Base-by-base conservation (phyloP, 2,797 vertebrate species). In the Ceyx erithaca region DNA sequence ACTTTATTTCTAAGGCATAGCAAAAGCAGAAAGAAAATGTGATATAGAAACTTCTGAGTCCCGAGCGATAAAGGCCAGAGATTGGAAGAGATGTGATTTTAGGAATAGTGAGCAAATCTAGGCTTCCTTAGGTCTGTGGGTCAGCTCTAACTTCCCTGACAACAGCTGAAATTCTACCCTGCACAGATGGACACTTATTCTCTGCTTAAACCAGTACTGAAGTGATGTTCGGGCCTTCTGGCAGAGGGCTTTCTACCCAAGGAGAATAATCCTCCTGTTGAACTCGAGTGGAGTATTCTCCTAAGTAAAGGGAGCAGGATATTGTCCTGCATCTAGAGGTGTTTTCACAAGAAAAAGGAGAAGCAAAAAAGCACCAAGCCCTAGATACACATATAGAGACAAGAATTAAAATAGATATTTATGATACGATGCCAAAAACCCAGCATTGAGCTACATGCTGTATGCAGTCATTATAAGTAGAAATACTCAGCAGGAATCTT, bases 401-500 rank as follows among this genome's bases (percentile, higher is more conserved):
- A 69, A 75, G 89, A 95, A 95, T 93, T 94, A 93, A 93, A 95
- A 93, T 92, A 94, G 94, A 89, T 93, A 95, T 94, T 90, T 95
- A 89, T 82, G 95, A 92, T 78, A 94, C 57, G 41, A 59, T 75
- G 94, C 93, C 92, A 95, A 93, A 92, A 84, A 92, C 89, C 41
- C 21, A 80, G 89, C 82, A 66, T 51, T 75, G 89, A 92, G 85
- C 85, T 93, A 78, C 92, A 95, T 94, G 82, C 85, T 89, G 72
- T 87, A 89, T 89, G 92, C 91, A 92, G 94, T 91, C 94, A 95
- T 96, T 96, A 80, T 89, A 91, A 93, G 87, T 37, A 95, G 87
- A 95, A 95, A 95, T 95, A 92, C 94, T 95, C 94, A 95, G 95
- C 92, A 95, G 94, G 89, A 95, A 94, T 94, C 93, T 93, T 75